Evolutionary conservation across 1,140 invertebrate genomes (phyloP), one percentile per base, ranked within the genome.

Genomic region (Aphelenchoides besseyi): DNA sequence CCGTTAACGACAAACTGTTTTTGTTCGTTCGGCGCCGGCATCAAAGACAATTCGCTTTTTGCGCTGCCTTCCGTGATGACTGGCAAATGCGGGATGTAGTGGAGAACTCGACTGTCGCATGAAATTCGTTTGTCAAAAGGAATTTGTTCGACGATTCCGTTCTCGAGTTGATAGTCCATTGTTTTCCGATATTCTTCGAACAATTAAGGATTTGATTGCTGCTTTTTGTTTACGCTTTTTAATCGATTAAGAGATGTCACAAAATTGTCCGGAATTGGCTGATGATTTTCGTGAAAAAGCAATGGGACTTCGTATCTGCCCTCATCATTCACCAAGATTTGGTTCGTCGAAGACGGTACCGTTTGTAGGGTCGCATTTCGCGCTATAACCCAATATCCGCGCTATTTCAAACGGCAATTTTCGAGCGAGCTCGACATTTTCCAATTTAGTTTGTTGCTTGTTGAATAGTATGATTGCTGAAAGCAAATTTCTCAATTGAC

Each of bases 1-100:
- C 74, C 72, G 29, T 73, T 73, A 2, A 73, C 0, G 73, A 75
- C 9, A 26, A 32, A 1, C 54, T 30, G 48, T 77, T 79, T 3
- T 30, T 26, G 9, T 69, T 74, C 0, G 74, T 55, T 64, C 83
- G 9, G 71, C 75, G 1, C 33, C 16, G 5, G 77, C 82, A 72
- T 86, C 84, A 61, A 84, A 85, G 2, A 86, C 85, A n/a, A 80
- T 76, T 1, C 85, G 74, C 0, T 82, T 2, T 83, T 82, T 30
- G 9, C 62, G 23, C 72, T 74, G 33, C 70, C 77, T 2, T 62
- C 57, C 41, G 12, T 48, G 41, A 48, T 23, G 41, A 48, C 41
- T 23, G 41, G 41, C 41, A 48, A 23, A 23, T 48, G 41, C 41
- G 41, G 41, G 41, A 48, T 48, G 41, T 16, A 48, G 41, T 48